Evolutionary conservation across 2,888 invertebrate genomes (phyloP), one percentile per base, ranked within the genome.

Genomic region (Eurytoma californica): DNA sequence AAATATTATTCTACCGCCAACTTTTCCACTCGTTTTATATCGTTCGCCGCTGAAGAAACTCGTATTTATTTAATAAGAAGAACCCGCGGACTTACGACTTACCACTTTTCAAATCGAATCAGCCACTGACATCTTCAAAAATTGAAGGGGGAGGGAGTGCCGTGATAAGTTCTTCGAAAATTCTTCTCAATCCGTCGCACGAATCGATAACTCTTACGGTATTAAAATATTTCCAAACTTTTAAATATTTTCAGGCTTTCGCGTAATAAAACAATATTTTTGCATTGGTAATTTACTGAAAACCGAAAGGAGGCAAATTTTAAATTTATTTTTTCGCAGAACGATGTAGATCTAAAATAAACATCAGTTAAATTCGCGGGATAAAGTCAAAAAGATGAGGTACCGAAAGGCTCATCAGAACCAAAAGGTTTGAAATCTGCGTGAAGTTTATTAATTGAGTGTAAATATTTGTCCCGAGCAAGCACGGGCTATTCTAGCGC

Each of bases 381-480:
- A 49, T 28, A 28, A 20, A 53, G 16, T 14, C 16, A 20, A 47
- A 67, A 49, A 24, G 30, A 20, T 3, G 55, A 24, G 7, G 57
- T 57, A 57, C 57, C 20, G 13, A 68, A 60, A 61, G 68, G 53
- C 67, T 53, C 49, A 13, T 9, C 9, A 9, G 30, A 75, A n/a
- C 3, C 16, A 14, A 18, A 13, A 63, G 65, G 57, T 65, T 76
- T 65, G 20, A 58, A 24, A 68, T 78, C 55, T 28, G n/a, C 28
- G 53, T 16, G 13, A 24, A 69, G 58, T 67, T 67, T 72, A 70
- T 79, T 75, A 79, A 75, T 79, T n/a, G 61, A 67, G 16, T 67
- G 61, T 58, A 75, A 79, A 79, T 9, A 72, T 79, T 79, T 72
- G 66, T 55, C 20, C 13, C 30, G 12, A 74, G 63, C 18, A 28